Evolutionary conservation across 2,888 invertebrate species (phyloP), one percentile per base, ranked within the genome.

Genomic region (Eudiplozoon nipponicum): DNA sequence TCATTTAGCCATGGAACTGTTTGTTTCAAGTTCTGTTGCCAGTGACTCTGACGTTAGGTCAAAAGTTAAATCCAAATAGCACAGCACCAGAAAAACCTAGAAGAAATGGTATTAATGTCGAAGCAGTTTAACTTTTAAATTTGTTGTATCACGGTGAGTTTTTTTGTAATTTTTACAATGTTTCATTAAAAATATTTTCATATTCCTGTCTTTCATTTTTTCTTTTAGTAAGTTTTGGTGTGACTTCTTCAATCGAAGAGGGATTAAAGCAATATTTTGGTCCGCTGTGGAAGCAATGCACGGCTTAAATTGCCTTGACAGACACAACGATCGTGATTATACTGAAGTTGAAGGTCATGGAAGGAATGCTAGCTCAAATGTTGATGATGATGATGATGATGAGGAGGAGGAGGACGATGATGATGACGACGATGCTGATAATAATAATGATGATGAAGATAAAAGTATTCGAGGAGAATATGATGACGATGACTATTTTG

Each of bases 241-340:
- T 0, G 64, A 71, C 39, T 78, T 78, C 61, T 86, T 84, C 53
- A 65, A 67, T 39, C 60, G 65, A 42, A 60, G 68, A 18, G 59
- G 68, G 40, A 64, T 78, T 2, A 65, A 64, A 33, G 70, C 74
- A 20, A 73, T 73, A 5, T 94, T 94, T 60, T 94, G 77, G 63
- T 90, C 81, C 1, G 86, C 86, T 0, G 18, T 17, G 4, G 4
- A 31, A 15, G 31, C n/a, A n/a, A n/a, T n/a, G n/a, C 9, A 26
- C 9, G 26, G 22, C 26, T 26, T 15, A 23, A 26, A 17, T 36
- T 36, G 26, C 3, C 11, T 17, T 3, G 9, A 7, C 19, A 13
- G 11, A 23, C 36, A 9, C 21, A 22, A 17, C 26, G 26, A 5
- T 36, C 36, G 15, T 4, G n/a, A 15, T 31, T 18, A 31, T 31